These are phyloP conservation scores for Anadara kagoshimensis DNA, from an alignment of 1,140 invertebrate species.

Conservation along the genomic window DNA sequence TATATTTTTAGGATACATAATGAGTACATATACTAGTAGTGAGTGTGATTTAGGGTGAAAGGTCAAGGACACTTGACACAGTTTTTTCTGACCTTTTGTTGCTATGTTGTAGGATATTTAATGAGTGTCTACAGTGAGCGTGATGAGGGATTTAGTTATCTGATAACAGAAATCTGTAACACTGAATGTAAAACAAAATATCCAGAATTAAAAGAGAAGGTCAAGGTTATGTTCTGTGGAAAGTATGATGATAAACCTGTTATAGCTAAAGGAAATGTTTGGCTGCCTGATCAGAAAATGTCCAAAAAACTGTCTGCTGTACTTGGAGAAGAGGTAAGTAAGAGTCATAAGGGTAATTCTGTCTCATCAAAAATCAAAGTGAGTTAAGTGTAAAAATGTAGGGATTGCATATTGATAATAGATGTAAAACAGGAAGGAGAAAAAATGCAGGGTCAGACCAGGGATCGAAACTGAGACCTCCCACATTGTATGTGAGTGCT, in stretches of 20 bases:
- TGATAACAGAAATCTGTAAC: slow-evolving; percentile 21
- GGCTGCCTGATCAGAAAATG: slow-evolving; percentile 41
- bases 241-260: slow-evolving; percentile 36
- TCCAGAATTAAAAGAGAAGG: slow-evolving; percentile 42
- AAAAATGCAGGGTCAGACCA: too few relatives aligned
- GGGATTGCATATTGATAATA: too few relatives aligned
- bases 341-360: too few relatives aligned
- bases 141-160: slow-evolving; percentile 34
- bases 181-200: not conserved
- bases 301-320: slow-evolving; percentile 35
- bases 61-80: too few relatives aligned
- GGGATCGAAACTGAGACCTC: too few relatives aligned
- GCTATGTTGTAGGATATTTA: slow-evolving; percentile 37
- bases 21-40: not conserved
- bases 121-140: slow-evolving; percentile 45
- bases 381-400: too few relatives aligned
- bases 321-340: slow-evolving; percentile 46
- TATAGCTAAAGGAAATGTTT: slow-evolving; percentile 44
- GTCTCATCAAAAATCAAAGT: too few relatives aligned
- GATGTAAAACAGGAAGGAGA: too few relatives aligned
- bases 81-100: too few relatives aligned
- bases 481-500: too few relatives aligned
- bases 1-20: not conserved
- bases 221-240: slow-evolving; percentile 48
- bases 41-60: not conserved